Conservation (phyloP, 2,888 invertebrate species). For the Tenthredo notha region DNA sequence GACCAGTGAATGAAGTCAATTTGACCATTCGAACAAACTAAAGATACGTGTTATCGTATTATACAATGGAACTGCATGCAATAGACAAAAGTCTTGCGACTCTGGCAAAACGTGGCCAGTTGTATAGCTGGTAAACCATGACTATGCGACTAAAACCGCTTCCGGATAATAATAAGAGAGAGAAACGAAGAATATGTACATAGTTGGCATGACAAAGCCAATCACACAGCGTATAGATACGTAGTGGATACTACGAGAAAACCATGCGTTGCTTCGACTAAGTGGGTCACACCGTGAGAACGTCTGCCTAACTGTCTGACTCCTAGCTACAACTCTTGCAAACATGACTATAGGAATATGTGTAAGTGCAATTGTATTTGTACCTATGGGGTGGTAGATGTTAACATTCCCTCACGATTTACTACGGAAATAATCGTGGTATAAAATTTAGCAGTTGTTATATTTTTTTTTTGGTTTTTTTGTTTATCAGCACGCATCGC, state of each 20-base stretch:
- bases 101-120: neutral
- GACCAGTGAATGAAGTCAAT: neutral
- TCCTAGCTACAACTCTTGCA: neutral
- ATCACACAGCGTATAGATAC: slow-evolving; percentile 7
- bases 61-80: neutral
- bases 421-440: neutral
- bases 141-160: neutral
- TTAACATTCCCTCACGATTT: neutral
- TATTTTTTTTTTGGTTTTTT: neutral
- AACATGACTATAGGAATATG: neutral
- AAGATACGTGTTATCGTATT: neutral
- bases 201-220: neutral
- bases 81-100: neutral
- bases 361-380: neutral
- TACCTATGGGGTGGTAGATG: neutral
- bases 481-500: neutral
- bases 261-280: slow-evolving; percentile 31
- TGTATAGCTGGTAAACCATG: neutral
- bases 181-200: neutral
- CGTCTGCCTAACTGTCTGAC: slow-evolving; percentile 25
- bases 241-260: slow-evolving; percentile 34
- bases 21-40: neutral
- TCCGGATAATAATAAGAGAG: slow-evolving; percentile 21
- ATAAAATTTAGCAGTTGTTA: neutral
- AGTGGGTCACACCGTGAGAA: slow-evolving; percentile 70